Conservation (phyloP, 2,888 invertebrate genomes). For the Thelaira solivaga region DNA sequence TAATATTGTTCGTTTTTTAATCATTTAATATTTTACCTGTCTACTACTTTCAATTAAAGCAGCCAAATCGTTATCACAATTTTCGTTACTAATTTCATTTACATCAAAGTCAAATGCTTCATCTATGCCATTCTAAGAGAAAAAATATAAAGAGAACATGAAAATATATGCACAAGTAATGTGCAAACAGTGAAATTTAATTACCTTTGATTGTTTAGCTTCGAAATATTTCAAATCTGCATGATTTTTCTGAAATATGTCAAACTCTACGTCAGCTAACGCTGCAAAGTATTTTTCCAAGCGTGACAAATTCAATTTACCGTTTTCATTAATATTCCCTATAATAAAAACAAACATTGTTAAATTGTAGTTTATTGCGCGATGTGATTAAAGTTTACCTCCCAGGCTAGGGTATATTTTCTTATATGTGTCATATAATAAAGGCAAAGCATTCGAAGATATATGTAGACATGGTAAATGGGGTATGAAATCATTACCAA, state of each 20-base stretch:
- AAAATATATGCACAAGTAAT: not conserved
- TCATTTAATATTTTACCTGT: constrained; percentile 64
- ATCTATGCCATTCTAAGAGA: constrained; percentile 65
- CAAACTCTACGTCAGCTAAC: constrained; percentile 84
- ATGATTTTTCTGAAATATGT: constrained; percentile 85
- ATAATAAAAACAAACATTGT: constrained; percentile 9
- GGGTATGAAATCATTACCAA: constrained; percentile 99
- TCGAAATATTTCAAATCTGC: constrained; percentile 91
- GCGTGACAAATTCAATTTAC: constrained; percentile 87
- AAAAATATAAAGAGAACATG: not conserved
- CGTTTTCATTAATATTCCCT: constrained; percentile 96
- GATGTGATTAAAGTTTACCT: constrained; percentile 79
- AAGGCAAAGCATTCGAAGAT: constrained; percentile 89
- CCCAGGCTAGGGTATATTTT: constrained; percentile 89
- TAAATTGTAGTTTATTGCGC: not conserved
- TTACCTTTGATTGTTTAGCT: constrained; percentile 83
- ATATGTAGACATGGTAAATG: constrained; percentile 97
- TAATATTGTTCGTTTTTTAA: not conserved
- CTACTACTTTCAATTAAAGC: constrained; percentile 72
- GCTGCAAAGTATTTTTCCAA: constrained; percentile 91
- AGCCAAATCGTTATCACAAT: constrained; percentile 69
- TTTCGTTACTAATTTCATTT: constrained; percentile 66
- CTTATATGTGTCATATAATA: constrained; percentile 92
- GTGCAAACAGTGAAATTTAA: too few relatives aligned
- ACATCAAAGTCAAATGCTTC: constrained; percentile 74